These are phyloP conservation scores for Cephalopterus ornatus DNA, from an alignment of 2,113 vertebrate species.

Conservation along the genomic window DNA sequence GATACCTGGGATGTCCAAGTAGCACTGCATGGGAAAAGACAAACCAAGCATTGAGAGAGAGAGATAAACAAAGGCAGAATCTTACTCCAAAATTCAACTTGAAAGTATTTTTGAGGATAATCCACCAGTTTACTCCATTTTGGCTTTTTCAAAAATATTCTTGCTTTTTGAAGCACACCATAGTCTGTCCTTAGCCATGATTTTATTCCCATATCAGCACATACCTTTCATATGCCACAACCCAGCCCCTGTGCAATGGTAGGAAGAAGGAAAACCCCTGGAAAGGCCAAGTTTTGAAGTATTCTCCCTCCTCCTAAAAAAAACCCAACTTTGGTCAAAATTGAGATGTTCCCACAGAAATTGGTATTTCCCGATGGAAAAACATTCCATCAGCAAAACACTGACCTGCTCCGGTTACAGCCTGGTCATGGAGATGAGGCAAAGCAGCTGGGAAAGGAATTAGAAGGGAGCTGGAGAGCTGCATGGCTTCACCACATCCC, in stretches of 20 bases:
- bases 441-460: slow-evolving; percentile 64
- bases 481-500: background rate
- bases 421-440: slow-evolving; percentile 57
- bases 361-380: slow-evolving; percentile 41
- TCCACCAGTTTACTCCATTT: background rate
- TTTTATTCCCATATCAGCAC: background rate
- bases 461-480: slow-evolving; percentile 33
- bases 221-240: background rate
- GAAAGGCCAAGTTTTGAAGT: background rate
- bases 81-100: background rate
- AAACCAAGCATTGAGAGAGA: background rate
- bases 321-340: background rate
- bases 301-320: rapidly evolving
- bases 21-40: background rate
- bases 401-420: slow-evolving; percentile 54
- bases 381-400: slow-evolving; percentile 46
- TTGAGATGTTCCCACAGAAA: slow-evolving; percentile 64
- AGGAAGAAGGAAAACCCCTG: background rate
- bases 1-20: background rate
- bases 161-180: background rate
- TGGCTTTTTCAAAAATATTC: background rate
- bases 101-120: background rate
- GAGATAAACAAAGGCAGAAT: background rate
- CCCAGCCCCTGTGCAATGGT: background rate
- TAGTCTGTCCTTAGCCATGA: background rate